Evolutionary conservation across 2,888 invertebrate species (phyloP).

Genomic region (Drosophila helvetica): DNA sequence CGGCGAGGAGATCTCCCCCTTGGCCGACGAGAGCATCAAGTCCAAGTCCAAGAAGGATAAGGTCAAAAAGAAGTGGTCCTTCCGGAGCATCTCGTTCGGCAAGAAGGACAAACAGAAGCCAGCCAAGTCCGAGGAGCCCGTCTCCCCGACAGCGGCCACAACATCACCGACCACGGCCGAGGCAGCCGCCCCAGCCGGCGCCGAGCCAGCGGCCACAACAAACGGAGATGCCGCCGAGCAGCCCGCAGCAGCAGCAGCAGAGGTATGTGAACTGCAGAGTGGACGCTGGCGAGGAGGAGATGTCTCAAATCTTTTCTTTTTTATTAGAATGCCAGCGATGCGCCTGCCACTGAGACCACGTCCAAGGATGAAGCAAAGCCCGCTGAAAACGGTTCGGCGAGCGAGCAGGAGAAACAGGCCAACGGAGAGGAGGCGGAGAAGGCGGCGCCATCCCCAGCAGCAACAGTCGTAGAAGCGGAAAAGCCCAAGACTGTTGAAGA

Average conservation of each 20-base stretch:
- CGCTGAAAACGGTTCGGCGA: conserved; percentile 73
- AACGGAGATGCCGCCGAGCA: conserved; percentile 86
- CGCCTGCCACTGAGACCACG: conserved; percentile 40
- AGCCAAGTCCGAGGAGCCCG: conserved; percentile 87
- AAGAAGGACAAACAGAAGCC: conserved; percentile 95
- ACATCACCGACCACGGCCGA: conserved; percentile 56
- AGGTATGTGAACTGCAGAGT: conserved; percentile 85
- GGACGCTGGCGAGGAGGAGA: not conserved
- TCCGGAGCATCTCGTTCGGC: conserved; percentile 93
- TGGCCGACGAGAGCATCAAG: conserved; percentile 84
- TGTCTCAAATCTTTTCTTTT: not conserved
- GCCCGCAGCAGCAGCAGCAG: conserved; percentile 87
- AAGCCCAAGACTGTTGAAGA: conserved; percentile 55
- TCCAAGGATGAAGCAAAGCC: conserved; percentile 58
- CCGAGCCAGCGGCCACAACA: conserved; percentile 62
- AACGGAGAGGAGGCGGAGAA: conserved; percentile 69
- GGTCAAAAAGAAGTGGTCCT: conserved; percentile 95
- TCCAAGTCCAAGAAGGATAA: conserved; percentile 88
- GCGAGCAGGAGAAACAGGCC: conserved; percentile 63
- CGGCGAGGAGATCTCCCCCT: conserved; percentile 78
- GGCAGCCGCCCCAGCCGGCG: conserved; percentile 32
- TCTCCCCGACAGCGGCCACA: conserved; percentile 64
- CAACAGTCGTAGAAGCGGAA: conserved; percentile 59
- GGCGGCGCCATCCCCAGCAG: conserved; percentile 44
- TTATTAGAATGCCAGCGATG: conserved; percentile 32